Conservation (phyloP, 2,888 invertebrate genomes). For the Xanthorhoe spadicearia region DNA sequence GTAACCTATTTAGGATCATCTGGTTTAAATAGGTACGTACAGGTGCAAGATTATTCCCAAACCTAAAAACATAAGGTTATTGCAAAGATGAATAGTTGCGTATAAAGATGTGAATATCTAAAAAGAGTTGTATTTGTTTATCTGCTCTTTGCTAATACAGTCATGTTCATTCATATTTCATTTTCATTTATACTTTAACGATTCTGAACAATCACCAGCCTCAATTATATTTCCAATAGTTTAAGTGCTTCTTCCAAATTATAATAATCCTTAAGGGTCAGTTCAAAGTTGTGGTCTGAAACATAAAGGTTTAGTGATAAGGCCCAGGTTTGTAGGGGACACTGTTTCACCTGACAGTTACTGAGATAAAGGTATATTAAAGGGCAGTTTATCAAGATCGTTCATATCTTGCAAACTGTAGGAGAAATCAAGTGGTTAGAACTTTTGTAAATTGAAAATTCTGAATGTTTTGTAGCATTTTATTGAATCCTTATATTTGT, state of each 20-base stretch:
- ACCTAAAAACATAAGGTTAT: no score
- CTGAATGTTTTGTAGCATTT: no score
- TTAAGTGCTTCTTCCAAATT: background rate
- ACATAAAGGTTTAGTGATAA: constrained; percentile 23
- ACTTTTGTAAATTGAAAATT: background rate
- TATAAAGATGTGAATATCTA: no score
- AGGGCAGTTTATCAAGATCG: constrained; percentile 14
- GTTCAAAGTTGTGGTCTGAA: constrained; percentile 14
- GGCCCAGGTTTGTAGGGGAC: constrained; percentile 12
- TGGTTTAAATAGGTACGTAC: no score
- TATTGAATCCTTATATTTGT: no score
- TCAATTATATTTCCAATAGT: background rate
- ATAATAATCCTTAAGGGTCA: background rate
- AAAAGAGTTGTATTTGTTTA: no score
- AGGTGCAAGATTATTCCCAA: no score
- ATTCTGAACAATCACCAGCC: background rate
- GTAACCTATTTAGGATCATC: no score
- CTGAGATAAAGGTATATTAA: constrained; percentile 12
- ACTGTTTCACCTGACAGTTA: constrained; percentile 14
- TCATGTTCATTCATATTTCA: no score
- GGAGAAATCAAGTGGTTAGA: background rate
- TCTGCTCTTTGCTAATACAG: no score
- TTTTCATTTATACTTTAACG: background rate
- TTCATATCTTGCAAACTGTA: constrained; percentile 1
- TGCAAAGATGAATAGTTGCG: no score